A percentile compares a stretch with the other conserved stretches of the same genome.
Evolutionary conservation across 2,797 vertebrate species (phyloP).

Genomic region (Parauchenoglanis punctatus): DNA sequence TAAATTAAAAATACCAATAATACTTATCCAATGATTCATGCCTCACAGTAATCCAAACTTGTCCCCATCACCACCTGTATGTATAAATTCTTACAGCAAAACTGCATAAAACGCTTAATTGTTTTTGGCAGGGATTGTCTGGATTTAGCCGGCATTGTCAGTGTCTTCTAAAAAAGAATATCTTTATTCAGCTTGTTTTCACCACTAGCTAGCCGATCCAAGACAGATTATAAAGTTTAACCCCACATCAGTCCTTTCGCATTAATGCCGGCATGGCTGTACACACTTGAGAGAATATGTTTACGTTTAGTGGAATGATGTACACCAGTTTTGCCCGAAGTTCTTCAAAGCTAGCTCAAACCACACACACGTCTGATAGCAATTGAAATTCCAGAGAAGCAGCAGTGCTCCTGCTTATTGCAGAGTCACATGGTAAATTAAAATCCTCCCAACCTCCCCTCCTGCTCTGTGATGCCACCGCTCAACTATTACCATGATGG

Average conservation of each 20-base stretch:
- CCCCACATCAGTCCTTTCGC: slow-evolving; percentile 31
- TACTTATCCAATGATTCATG: background rate
- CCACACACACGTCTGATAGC: slow-evolving; percentile 59
- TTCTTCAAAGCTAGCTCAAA: slow-evolving; percentile 51
- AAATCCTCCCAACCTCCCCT: slow-evolving; percentile 32
- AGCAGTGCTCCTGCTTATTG: slow-evolving; percentile 50
- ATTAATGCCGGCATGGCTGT: slow-evolving; percentile 41
- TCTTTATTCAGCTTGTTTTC: slow-evolving; percentile 32
- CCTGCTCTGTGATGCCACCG: slow-evolving; percentile 41
- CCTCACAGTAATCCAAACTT: background rate
- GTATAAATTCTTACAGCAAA: background rate
- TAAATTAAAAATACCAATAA: background rate
- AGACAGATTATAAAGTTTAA: slow-evolving; percentile 50
- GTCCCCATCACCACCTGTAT: background rate
- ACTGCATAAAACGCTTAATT: slow-evolving; percentile 49
- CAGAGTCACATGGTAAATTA: slow-evolving; percentile 50
- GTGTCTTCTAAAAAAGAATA: background rate
- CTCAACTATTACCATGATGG: slow-evolving; percentile 54
- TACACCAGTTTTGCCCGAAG: slow-evolving; percentile 54
- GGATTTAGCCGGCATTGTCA: background rate
- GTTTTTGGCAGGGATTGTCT: slow-evolving; percentile 10
- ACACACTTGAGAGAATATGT: slow-evolving; percentile 51
- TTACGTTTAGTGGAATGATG: slow-evolving; percentile 53
- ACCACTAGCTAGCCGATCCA: slow-evolving; percentile 63
- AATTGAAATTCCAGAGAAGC: slow-evolving; percentile 63